Conservation (phyloP, 1,140 invertebrate genomes). For the Antheraea pernyi region DNA sequence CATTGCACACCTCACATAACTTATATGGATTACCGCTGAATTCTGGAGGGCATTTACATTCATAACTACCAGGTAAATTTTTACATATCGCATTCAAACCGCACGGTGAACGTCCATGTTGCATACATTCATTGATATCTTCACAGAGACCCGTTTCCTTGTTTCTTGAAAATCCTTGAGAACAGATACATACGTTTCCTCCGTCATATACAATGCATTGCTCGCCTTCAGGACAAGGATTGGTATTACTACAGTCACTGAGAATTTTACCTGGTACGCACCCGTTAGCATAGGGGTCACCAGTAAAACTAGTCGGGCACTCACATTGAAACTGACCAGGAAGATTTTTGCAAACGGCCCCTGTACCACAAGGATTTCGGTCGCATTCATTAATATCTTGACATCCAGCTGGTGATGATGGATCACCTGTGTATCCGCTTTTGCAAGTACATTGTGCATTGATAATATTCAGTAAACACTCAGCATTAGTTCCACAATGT, state of each 20-base stretch:
- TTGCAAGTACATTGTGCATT: constrained; percentile 91
- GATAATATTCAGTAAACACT: constrained; percentile 92
- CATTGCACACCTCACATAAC: constrained; percentile 91
- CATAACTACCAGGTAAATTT: constrained; percentile 96
- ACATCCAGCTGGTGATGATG: constrained; percentile 86
- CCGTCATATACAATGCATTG: constrained; percentile 90
- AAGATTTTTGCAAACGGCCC: constrained; percentile 93
- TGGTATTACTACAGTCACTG: constrained; percentile 84
- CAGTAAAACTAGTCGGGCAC: constrained; percentile 87
- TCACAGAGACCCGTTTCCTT: constrained; percentile 86
- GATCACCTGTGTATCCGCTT: constrained; percentile 86
- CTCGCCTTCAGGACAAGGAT: constrained; percentile 90
- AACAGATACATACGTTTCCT: constrained; percentile 92
- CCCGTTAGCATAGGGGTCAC: constrained; percentile 86
- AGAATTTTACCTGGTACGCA: constrained; percentile 83
- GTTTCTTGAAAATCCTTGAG: constrained; percentile 89
- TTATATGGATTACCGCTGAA: constrained; percentile 94
- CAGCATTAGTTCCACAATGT: constrained; percentile 91
- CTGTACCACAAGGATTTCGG: constrained; percentile 87
- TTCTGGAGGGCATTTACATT: constrained; percentile 92
- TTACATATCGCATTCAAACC: constrained; percentile 94
- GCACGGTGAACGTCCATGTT: constrained; percentile 87
- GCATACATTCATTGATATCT: constrained; percentile 94
- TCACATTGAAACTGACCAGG: constrained; percentile 92
- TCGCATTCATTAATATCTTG: constrained; percentile 93